Evolutionary conservation across 2,797 vertebrate species (phyloP), one percentile per base, ranked within the genome.

Genomic region (Sitta carolinensis): DNA sequence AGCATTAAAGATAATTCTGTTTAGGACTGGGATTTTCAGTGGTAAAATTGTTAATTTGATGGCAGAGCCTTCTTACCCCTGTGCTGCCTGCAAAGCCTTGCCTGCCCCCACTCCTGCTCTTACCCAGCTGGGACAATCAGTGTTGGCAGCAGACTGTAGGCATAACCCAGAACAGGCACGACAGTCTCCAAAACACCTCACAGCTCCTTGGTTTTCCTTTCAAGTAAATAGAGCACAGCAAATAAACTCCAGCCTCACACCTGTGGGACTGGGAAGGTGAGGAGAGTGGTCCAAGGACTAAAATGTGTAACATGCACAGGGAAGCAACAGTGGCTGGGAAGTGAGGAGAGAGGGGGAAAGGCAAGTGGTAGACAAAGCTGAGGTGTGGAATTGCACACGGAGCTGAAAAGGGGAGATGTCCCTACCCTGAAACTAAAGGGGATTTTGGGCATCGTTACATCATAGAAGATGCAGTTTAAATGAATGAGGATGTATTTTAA

Each of bases 251-350:
- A 79, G n/a, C 36, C 48, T 73, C 27, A 30, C 18, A 7, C 59
- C 1, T 50, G 36, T 48, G 82, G 61, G 84, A 70, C 89, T 51
- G 22, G 47, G 58, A 36, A 73, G 42, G 26, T 5, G 38, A 36
- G 42, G 83, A 84, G 47, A 9, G 40, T 51, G 45, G 36, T 17
- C 89, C 70, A 66, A 79, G 50, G 63, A 34, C 51, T 89, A 25
- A 89, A 91, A 89, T 16, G 80, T 76, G 86, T 76, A 70, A 95
- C 48, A 58, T 55, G 67, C 66, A 51, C 38, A 66, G 51, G 86
- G 94, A 78, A 89, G 77, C 6, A 51, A 2, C 20, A 32, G 55
- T 43, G 32, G 14, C 59, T 66, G 55, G 69, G 51, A 84, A 75
- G 63, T 2, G 21, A 59, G 38, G 27, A 67, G 54, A 75, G 22